Evolutionary conservation across 2,113 vertebrate species (phyloP).

Genomic region (Tamias sibiricus): DNA sequence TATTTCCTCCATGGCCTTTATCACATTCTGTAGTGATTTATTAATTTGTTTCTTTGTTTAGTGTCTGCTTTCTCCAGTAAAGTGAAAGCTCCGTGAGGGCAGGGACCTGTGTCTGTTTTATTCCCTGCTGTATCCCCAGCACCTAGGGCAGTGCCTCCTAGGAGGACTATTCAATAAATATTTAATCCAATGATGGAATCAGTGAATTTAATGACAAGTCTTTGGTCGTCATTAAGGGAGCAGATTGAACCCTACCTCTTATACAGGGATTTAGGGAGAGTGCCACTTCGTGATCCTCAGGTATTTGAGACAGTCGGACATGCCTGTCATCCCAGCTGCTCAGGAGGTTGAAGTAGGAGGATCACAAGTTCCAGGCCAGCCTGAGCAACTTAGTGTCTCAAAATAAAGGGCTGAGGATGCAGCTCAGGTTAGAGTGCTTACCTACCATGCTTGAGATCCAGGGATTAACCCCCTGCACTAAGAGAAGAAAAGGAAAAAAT

Average conservation of each 20-base stretch:
- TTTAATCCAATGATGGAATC: neutral
- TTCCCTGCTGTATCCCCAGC: neutral
- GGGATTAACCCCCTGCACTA: neutral
- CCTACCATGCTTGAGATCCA: neutral
- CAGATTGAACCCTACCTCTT: neutral
- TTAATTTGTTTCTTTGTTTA: conserved; percentile 14
- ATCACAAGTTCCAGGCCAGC: neutral
- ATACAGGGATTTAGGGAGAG: neutral
- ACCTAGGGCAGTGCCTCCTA: conserved; percentile 6
- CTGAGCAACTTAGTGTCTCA: neutral
- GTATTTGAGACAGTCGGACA: neutral
- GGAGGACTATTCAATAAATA: conserved; percentile 54
- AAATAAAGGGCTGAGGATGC: neutral
- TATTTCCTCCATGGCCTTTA: neutral
- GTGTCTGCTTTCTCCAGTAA: conserved; percentile 16
- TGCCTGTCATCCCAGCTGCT: neutral
- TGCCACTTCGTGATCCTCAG: neutral
- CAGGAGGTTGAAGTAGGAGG: neutral
- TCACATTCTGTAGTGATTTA: neutral
- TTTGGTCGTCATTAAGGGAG: conserved; percentile 2
- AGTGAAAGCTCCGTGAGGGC: neutral
- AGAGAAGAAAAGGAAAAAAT: neutral
- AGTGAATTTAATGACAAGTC: conserved; percentile 48
- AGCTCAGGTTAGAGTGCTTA: neutral
- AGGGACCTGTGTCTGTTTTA: neutral